phyloP scores from a whole-genome alignment of 1,140 invertebrate species.

The Archegozetes longisetosus region DNA sequence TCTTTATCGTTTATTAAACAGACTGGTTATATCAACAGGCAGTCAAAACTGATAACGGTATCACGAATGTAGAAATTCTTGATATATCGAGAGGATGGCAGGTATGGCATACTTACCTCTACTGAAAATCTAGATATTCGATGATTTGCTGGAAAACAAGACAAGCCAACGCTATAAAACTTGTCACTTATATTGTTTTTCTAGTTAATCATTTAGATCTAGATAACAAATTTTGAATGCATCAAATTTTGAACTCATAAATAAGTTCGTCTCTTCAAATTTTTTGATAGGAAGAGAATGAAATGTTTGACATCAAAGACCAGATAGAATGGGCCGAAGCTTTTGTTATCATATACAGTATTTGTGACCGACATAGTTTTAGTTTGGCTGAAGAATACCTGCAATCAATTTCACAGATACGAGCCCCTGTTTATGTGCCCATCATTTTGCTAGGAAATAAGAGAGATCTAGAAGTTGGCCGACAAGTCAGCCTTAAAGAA shows the following conservation, averaged over 20 bases:
- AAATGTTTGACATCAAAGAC: conserved; percentile 33
- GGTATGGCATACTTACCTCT: no score
- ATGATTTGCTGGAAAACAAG: no score
- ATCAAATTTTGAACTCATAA: conserved; percentile 28
- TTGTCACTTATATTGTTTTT: not conserved
- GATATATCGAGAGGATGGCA: conserved; percentile 43
- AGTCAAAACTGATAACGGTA: conserved; percentile 43
- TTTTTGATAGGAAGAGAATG: not conserved
- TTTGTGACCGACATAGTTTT: conserved; percentile 51
- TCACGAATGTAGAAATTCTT: conserved; percentile 52
- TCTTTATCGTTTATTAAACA: no score
- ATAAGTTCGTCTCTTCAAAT: conserved; percentile 27
- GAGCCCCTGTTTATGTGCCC: conserved; percentile 26
- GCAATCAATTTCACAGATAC: not conserved
- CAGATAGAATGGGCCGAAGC: conserved; percentile 56
- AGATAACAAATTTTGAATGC: not conserved
- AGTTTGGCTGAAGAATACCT: conserved; percentile 36
- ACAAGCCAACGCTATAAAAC: no score
- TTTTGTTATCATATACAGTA: conserved; percentile 57
- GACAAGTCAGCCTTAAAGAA: conserved; percentile 39
- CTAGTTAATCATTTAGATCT: not conserved
- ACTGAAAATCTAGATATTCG: no score
- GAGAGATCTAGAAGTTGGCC: conserved; percentile 52
- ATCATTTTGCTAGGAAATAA: conserved; percentile 53
- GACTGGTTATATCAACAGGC: conserved; percentile 55